Evolutionary conservation across 2,888 invertebrate species (phyloP), one percentile per base, ranked within the genome.

Genomic region (Rhabditoides inermis): DNA sequence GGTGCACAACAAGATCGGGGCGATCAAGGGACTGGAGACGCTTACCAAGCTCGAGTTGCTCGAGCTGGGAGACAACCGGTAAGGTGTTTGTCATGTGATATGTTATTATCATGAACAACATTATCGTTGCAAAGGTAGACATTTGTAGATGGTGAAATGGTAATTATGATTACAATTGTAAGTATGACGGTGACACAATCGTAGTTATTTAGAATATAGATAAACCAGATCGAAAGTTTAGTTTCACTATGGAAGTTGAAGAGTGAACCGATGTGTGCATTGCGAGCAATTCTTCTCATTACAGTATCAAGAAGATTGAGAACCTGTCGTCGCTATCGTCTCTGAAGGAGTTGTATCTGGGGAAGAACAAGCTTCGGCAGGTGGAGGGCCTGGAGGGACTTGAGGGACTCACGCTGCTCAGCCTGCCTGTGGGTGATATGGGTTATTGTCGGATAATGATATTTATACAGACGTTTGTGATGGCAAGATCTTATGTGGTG

Each of bases 401-500:
- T 56, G 82, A 81, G 2, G 84, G 58, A 30, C 44, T 85, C 84
- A 20, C 85, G 86, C 68, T 80, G 91, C 12, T 98, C 85, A 79
- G 79, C 92, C 50, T 95, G 90, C 15, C 95, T 90, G 79, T 98
- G 94, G 78, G 94, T 92, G 81, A 88, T 94, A n/a, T n/a, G n/a
- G n/a, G n/a, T n/a, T n/a, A n/a, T n/a, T n/a, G n/a, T n/a, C n/a
- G n/a, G n/a, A n/a, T n/a, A n/a, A n/a, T n/a, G n/a, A n/a, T n/a
- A n/a, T n/a, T n/a, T n/a, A n/a, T n/a, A n/a, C n/a, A n/a, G n/a
- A n/a, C n/a, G n/a, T n/a, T n/a, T n/a, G n/a, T n/a, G n/a, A n/a
- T n/a, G n/a, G n/a, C n/a, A n/a, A n/a, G n/a, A n/a, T n/a, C n/a
- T n/a, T n/a, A n/a, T n/a, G n/a, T n/a, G n/a, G n/a, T n/a, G n/a